These are phyloP conservation scores for Formica selysi DNA, from an alignment of 1,140 invertebrate species.

Conservation along the genomic window DNA sequence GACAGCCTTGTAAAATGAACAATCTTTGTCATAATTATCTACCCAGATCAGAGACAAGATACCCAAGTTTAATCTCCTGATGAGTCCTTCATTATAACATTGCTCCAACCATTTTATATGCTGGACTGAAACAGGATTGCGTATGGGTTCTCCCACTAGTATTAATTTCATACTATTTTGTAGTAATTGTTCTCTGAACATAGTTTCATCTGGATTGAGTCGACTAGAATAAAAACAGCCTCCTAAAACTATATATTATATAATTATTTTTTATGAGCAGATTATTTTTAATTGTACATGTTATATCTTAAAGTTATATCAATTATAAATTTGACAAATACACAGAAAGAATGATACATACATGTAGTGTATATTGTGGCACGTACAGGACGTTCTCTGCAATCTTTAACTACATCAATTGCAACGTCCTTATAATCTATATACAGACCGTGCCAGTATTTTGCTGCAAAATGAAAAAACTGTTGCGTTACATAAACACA, in stretches of 20 bases:
- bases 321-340: background rate
- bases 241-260: slow-evolving; percentile 80
- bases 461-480: slow-evolving; percentile 71
- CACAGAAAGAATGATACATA: slow-evolving; percentile 47
- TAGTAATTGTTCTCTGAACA: slow-evolving; percentile 88
- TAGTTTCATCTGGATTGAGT: slow-evolving; percentile 89
- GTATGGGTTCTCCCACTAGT: slow-evolving; percentile 89
- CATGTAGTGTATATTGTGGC: slow-evolving; percentile 69
- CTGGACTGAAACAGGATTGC: slow-evolving; percentile 89
- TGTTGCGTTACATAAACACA: background rate
- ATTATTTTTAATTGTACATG: background rate
- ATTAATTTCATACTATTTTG: slow-evolving; percentile 88
- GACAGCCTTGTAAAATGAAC: slow-evolving; percentile 90
- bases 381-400: slow-evolving; percentile 77
- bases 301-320: background rate
- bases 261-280: background rate
- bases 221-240: slow-evolving; percentile 83
- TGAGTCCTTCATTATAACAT: slow-evolving; percentile 89
- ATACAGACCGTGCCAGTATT: slow-evolving; percentile 76
- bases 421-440: slow-evolving; percentile 81
- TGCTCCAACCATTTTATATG: slow-evolving; percentile 89
- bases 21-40: slow-evolving; percentile 89
- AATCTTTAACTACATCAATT: slow-evolving; percentile 79
- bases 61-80: slow-evolving; percentile 90
- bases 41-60: slow-evolving; percentile 92